Evolutionary conservation across 1,140 invertebrate species (phyloP), one percentile per base, ranked within the genome.

Genomic region (Drosophila erecta): DNA sequence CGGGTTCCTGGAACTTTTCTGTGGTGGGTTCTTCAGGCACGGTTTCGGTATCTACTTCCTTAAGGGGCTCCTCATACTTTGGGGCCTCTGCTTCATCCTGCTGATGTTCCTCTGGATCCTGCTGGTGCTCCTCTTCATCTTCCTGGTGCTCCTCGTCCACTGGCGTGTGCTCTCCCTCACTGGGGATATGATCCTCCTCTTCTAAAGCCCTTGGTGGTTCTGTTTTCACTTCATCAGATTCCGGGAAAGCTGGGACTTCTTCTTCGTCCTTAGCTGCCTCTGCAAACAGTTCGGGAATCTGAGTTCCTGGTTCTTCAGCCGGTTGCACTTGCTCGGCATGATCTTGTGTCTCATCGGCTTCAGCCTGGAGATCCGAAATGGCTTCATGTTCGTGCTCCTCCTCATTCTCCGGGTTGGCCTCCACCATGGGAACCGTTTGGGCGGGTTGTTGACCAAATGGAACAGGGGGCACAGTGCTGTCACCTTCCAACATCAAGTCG

Each of bases 401-500:
- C 27, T 84, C 57, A 27, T 79, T 59, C 14, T 74, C 41, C 6
- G 66, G 44, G 14, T 53, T 33, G 17, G 81, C 71, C 15, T 79
- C 37, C 24, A 65, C 60, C 62, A 86, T 76, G n/a, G 81, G 81
- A 37, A 78, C 55, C 0, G 83, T 86, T 8, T 83, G 70, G 1
- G 70, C 51, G 0, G 83, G 84, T 35, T 79, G 75, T 15, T 87
- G 58, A 2, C 83, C 83, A 22, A 87, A 89, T 10, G 83, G 83
- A 47, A 87, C 83, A 0, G 83, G 83, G 0, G 84, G 84, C 15
- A 87, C 84, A 0, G 84, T 87, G 58, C 85, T 90, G 44, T 90
- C 85, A 0, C 77, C 85, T 12, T 90, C 87, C 12, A 84, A 47
- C 87, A 91, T 90, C 33, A 91, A 47, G 58, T 91, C 90, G 56